phyloP scores from a whole-genome alignment of 2,888 invertebrate species.

The Ceratothoa steindachneri region DNA sequence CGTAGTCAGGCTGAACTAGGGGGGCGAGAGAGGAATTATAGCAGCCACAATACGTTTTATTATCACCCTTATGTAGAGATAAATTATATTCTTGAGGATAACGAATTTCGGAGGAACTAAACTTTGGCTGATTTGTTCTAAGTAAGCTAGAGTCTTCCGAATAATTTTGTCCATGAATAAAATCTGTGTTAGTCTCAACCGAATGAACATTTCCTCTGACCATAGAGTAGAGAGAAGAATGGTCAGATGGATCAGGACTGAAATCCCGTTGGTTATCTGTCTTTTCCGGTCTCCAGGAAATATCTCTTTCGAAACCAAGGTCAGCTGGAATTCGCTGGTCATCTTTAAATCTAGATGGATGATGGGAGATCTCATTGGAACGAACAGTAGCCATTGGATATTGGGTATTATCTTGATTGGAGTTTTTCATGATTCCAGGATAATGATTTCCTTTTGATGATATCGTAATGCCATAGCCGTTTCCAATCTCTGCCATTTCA shows the following conservation, averaged over 20 bases:
- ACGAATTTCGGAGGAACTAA: slow-evolving; percentile 28
- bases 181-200: slow-evolving; percentile 2
- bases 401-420: slow-evolving; percentile 18
- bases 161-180: slow-evolving; percentile 34
- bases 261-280: not conserved
- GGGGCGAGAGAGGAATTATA: slow-evolving; percentile 22
- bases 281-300: slow-evolving; percentile 3
- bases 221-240: slow-evolving; percentile 18
- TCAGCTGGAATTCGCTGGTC: not conserved
- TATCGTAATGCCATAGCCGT: slow-evolving; percentile 6
- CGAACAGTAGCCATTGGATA: slow-evolving; percentile 38
- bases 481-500: slow-evolving; percentile 26
- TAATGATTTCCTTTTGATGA: not conserved
- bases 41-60: slow-evolving; percentile 28
- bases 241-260: not conserved
- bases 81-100: slow-evolving; percentile 34
- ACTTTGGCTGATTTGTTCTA: slow-evolving; percentile 23
- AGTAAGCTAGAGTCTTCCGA: slow-evolving; percentile 40
- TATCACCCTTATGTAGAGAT: slow-evolving; percentile 16
- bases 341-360: slow-evolving; percentile 7
- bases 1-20: slow-evolving; percentile 17
- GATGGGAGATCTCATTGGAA: slow-evolving; percentile 10
- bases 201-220: slow-evolving; percentile 9
- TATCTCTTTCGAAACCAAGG: not conserved
- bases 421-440: not conserved